A percentile compares a stretch with the other conserved stretches of the same genome.
phyloP scores from a whole-genome alignment of 2,888 invertebrate genomes.

The Amphipyra tragopoginis region DNA sequence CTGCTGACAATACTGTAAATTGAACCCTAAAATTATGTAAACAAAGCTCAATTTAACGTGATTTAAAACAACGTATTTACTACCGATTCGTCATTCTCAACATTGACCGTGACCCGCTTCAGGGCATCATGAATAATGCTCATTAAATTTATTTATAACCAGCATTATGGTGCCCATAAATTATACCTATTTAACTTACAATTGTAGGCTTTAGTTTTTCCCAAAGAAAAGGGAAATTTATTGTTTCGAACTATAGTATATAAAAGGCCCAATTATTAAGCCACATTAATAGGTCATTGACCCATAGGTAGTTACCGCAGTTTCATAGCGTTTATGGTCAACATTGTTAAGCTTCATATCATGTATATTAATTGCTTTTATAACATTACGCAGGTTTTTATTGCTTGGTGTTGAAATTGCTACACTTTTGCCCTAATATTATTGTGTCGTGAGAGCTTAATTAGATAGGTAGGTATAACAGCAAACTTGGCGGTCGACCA shows the following conservation, averaged over 20 bases:
- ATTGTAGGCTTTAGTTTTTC: slow-evolving; percentile 32
- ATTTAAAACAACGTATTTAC: too few species aligned
- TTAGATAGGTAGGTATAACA: too few species aligned
- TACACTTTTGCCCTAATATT: background rate
- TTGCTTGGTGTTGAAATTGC: slow-evolving; percentile 13
- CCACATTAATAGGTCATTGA: slow-evolving; percentile 28
- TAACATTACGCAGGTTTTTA: slow-evolving; percentile 24
- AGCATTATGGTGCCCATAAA: slow-evolving; percentile 35
- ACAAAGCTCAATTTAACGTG: background rate
- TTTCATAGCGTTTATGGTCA: slow-evolving; percentile 8
- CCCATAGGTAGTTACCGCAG: slow-evolving; percentile 15
- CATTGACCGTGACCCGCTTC: slow-evolving; percentile 35
- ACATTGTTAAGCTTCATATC: slow-evolving; percentile 26
- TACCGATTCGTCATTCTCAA: slow-evolving; percentile 10
- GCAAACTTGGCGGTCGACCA: too few species aligned
- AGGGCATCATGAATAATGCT: slow-evolving; percentile 24
- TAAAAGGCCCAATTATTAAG: slow-evolving; percentile 23
- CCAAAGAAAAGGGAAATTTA: slow-evolving; percentile 38
- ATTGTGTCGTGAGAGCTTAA: background rate
- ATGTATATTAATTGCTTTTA: slow-evolving; percentile 40
- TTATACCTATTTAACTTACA: slow-evolving; percentile 31
- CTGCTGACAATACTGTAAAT: too few species aligned
- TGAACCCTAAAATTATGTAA: background rate
- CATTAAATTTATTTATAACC: slow-evolving; percentile 43
- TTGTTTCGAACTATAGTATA: slow-evolving; percentile 15